Conservation (phyloP, 2,888 invertebrate species). For the Lagria hirta region DNA sequence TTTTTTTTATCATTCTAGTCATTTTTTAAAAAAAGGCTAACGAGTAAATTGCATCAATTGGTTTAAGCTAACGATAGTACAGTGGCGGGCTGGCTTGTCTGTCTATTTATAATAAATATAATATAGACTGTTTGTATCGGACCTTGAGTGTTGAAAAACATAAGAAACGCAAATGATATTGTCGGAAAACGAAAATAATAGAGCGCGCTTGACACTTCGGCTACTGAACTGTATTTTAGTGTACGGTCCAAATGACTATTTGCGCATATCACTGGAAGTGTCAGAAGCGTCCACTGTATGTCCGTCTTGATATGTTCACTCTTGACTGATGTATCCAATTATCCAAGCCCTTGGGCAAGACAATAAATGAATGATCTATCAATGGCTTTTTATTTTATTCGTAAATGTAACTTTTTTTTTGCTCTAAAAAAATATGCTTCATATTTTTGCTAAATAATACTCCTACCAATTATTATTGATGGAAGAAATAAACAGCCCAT, state of each 20-base stretch:
- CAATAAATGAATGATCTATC: constrained; percentile 55
- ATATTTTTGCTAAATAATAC: no score
- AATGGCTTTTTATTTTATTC: constrained; percentile 30
- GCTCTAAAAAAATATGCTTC: no score
- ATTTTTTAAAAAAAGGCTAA: constrained; percentile 10
- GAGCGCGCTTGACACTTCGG: constrained; percentile 34
- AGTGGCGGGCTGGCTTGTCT: constrained; percentile 11
- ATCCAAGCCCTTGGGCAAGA: constrained; percentile 54
- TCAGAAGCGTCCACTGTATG: constrained; percentile 52
- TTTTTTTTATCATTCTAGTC: no score
- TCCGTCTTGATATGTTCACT: constrained; percentile 53
- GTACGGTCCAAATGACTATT: constrained; percentile 38
- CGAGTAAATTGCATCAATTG: constrained; percentile 18
- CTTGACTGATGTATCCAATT: constrained; percentile 55
- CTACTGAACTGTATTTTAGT: constrained; percentile 40
- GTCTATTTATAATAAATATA: constrained; percentile 15
- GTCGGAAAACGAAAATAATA: no score
- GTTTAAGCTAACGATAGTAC: constrained; percentile 8
- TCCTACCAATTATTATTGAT: no score
- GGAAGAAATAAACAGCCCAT: no score
- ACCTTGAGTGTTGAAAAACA: constrained; percentile 18
- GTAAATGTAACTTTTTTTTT: no score
- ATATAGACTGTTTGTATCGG: constrained; percentile 15
- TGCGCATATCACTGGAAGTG: constrained; percentile 53
- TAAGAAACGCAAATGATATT: constrained; percentile 18